Evolutionary conservation across 2,113 vertebrate species (phyloP).

Genomic region (Prietella phreatophila): DNA sequence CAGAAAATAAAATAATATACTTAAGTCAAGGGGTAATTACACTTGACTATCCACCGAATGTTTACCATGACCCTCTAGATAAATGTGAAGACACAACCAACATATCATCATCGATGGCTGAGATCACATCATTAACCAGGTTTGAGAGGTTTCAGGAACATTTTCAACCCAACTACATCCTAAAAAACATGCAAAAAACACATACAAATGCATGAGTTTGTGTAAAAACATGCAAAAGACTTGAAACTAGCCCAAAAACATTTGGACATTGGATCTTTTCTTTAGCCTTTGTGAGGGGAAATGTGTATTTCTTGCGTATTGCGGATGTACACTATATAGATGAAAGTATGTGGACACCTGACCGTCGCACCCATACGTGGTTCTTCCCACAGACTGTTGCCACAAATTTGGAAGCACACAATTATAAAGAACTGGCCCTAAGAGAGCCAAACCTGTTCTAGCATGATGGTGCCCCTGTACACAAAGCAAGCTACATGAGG

Average conservation of each 20-base stretch:
- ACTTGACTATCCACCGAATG: neutral
- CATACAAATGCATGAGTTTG: no score
- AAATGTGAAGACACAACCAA: neutral
- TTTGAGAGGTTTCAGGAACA: neutral
- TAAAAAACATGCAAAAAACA: neutral
- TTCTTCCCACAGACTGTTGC: no score
- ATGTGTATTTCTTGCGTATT: neutral
- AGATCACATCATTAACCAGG: neutral
- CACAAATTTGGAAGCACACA: no score
- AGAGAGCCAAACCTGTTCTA: no score
- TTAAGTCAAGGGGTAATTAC: neutral
- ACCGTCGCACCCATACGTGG: no score
- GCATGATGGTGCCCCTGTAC: no score
- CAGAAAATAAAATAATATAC: no score
- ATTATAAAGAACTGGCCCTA: no score
- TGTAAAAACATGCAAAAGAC: neutral
- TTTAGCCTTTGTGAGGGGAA: neutral
- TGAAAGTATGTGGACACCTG: no score
- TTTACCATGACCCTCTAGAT: neutral
- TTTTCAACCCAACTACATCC: neutral
- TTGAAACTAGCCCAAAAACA: neutral
- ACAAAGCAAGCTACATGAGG: no score
- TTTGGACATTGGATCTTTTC: neutral
- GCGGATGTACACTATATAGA: neutral
- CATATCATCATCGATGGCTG: neutral